A percentile compares a stretch with the other conserved stretches of the same genome.
Conservation (phyloP, 2,888 invertebrate genomes). For the Tenodera sinensis region DNA sequence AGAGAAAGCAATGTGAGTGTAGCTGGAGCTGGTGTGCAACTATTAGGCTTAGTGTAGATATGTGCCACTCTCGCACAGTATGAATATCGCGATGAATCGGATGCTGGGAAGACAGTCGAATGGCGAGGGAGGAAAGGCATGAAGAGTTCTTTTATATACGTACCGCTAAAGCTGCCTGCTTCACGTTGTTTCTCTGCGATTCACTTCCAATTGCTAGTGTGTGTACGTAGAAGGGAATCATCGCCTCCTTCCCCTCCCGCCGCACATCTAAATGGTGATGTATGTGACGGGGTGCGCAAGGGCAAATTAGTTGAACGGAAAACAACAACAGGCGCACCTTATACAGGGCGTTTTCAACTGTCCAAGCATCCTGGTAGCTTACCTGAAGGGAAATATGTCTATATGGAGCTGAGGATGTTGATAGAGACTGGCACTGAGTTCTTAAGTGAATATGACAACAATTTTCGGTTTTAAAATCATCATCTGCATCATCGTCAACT, state of each 20-base stretch:
- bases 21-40: no score
- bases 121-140: not conserved
- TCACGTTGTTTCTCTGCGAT: not conserved
- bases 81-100: not conserved
- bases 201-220: not conserved
- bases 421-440: no score
- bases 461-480: no score
- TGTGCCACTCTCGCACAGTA: not conserved
- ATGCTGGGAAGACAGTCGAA: not conserved
- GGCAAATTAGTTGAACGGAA: constrained; percentile 26
- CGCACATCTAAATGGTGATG: constrained; percentile 19
- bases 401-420: no score
- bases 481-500: no score
- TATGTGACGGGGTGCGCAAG: constrained; percentile 23
- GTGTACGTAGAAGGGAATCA: not conserved
- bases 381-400: no score
- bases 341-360: not conserved
- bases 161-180: not conserved
- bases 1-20: no score
- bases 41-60: no score
- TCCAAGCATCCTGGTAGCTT: no score
- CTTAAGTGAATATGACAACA: no score
- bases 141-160: constrained; percentile 2
- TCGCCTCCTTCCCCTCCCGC: not conserved
- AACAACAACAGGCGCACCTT: not conserved